Evolutionary conservation across 2,113 vertebrate genomes (phyloP).

Genomic region (Nansenia antarctica): DNA sequence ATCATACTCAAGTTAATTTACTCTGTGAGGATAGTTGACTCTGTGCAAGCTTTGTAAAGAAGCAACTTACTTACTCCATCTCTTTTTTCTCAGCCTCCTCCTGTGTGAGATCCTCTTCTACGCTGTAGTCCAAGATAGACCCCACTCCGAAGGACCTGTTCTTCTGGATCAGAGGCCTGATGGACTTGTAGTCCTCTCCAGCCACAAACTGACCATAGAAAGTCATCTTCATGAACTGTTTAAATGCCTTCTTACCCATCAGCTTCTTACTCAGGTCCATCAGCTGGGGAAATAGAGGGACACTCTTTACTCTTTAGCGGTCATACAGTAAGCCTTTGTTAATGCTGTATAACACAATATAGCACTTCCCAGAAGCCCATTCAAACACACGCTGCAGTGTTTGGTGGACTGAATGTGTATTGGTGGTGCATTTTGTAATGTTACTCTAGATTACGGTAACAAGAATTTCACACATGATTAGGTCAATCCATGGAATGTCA

Average conservation of each 20-base stretch:
- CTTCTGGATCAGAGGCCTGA: constrained; percentile 82
- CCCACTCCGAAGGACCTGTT: constrained; percentile 86
- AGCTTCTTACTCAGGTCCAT: constrained; percentile 74
- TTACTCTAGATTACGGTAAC: too few species aligned
- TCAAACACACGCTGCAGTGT: neutral
- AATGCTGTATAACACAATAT: neutral
- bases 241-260: constrained; percentile 80
- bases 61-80: constrained; percentile 69
- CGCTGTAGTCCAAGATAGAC: constrained; percentile 87
- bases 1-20: neutral
- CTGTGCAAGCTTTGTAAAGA: neutral
- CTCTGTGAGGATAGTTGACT: too few species aligned
- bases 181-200: constrained; percentile 86
- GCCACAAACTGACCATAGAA: constrained; percentile 96
- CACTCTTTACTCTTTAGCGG: neutral
- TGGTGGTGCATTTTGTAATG: too few species aligned
- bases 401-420: too few species aligned
- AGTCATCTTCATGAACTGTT: constrained; percentile 89
- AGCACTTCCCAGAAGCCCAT: neutral
- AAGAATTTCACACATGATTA: too few species aligned
- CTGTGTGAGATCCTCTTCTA: constrained; percentile 84
- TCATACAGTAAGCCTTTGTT: neutral
- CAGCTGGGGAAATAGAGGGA: constrained; percentile 67
- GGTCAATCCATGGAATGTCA: too few species aligned
- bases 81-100: constrained; percentile 69